Evolutionary conservation across 2,797 vertebrate genomes (phyloP).

Genomic region (Notolabrus celidotus): DNA sequence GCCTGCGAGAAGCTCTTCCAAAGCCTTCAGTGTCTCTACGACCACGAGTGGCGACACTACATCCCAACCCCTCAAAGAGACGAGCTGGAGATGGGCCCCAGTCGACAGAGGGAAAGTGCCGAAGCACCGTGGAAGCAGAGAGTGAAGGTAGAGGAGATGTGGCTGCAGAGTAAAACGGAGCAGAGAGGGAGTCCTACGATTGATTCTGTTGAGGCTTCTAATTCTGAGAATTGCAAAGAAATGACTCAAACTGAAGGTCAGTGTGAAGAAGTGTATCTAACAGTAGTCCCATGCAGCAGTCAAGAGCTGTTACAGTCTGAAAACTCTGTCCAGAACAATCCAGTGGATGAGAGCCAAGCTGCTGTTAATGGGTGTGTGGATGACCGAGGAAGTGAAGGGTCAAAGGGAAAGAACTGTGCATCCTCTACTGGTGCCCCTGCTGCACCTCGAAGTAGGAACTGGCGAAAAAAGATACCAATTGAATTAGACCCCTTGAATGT

Average conservation of each 20-base stretch:
- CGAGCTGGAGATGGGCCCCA: constrained; percentile 44
- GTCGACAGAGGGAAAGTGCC: constrained; percentile 39
- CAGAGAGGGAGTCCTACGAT: constrained; percentile 36
- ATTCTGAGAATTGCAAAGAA: background rate
- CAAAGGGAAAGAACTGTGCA: background rate
- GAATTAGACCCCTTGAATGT: constrained; percentile 64
- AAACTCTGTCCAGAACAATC: constrained; percentile 10
- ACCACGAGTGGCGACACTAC: constrained; percentile 95
- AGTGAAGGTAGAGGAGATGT: constrained; percentile 82
- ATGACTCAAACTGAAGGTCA: background rate
- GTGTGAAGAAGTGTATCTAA: background rate
- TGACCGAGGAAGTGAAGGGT: background rate
- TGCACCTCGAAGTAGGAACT: constrained; percentile 31
- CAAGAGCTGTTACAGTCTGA: constrained; percentile 1
- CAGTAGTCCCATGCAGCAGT: background rate
- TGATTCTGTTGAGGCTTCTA: background rate
- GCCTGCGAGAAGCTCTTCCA: constrained; percentile 90
- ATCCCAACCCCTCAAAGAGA: constrained; percentile 70
- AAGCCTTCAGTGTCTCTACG: constrained; percentile 86
- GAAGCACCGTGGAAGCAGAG: constrained; percentile 84
- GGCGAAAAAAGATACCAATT: background rate
- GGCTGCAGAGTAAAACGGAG: constrained; percentile 79
- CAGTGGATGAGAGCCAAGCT: background rate
- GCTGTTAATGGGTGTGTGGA: constrained; percentile 67
- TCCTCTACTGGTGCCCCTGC: background rate